These are phyloP conservation scores for Sarotherodon lohbergeri DNA, from an alignment of 2,113 vertebrate species.

Conservation along the genomic window DNA sequence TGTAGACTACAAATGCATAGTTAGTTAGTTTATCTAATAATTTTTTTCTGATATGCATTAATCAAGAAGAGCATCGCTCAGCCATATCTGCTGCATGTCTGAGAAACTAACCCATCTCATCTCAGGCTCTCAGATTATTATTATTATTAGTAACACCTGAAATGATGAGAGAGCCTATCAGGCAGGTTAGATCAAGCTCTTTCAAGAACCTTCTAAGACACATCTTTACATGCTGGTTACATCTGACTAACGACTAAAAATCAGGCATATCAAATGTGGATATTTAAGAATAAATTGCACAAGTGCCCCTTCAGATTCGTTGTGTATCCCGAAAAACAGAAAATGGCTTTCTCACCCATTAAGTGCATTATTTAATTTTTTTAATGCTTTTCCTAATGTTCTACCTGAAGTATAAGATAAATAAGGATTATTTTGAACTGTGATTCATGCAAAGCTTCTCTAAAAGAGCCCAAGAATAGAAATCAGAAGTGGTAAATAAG, in stretches of 20 bases:
- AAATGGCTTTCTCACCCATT: background rate
- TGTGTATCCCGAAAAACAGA: background rate
- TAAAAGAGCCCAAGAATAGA: background rate
- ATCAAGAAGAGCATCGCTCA: background rate
- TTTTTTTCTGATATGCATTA: background rate
- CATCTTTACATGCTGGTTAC: background rate
- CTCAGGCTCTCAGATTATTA: background rate
- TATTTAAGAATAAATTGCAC: background rate
- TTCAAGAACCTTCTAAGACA: background rate
- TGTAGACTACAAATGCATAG: background rate
- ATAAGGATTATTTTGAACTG: background rate
- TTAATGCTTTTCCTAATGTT: background rate
- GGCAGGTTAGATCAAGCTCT: background rate
- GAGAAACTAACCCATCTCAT: background rate
- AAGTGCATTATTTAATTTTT: background rate
- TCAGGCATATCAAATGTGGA: background rate
- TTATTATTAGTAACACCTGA: background rate
- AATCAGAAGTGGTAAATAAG: background rate
- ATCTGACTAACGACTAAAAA: background rate
- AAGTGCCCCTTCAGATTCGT: background rate
- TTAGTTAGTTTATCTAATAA: background rate
- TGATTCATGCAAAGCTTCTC: background rate
- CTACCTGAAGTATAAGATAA: background rate
- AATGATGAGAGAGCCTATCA: background rate
- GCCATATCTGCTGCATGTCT: background rate